phyloP scores from a whole-genome alignment of 2,797 vertebrate genomes.

The Muraenolepis orangiensis region DNA sequence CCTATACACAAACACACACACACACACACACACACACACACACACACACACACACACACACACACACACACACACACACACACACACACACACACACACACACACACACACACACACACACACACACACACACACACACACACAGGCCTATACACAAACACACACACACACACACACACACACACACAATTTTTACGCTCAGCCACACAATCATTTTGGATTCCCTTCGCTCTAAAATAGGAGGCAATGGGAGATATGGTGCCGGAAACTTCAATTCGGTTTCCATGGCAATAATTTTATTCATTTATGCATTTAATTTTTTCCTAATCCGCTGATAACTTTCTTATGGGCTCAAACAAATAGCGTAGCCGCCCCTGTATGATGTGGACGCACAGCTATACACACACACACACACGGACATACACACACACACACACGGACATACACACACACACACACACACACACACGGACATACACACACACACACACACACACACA shows the following conservation, averaged over 20 bases:
- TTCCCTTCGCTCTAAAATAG: constrained; percentile 14
- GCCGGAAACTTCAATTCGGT: constrained; percentile 50
- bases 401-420: constrained; percentile 6
- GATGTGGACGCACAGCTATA: neutral
- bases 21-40: constrained; percentile 13
- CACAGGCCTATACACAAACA: no score
- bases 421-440: no score
- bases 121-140: constrained; percentile 7
- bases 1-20: no score
- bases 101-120: constrained; percentile 15
- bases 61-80: constrained; percentile 15
- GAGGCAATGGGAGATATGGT: constrained; percentile 30
- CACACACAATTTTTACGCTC: neutral
- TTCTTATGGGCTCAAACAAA: constrained; percentile 42
- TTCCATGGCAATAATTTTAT: constrained; percentile 64
- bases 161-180: constrained; percentile 18
- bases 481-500: no score
- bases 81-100: constrained; percentile 6
- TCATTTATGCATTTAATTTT: constrained; percentile 64
- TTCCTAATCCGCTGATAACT: constrained; percentile 51
- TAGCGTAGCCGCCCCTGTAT: constrained; percentile 22
- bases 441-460: no score
- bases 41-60: constrained; percentile 2
- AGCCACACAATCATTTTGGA: constrained; percentile 23
- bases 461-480: no score